Base-by-base conservation (phyloP, 1,140 invertebrate genomes). In the Saxidomus purpurata region DNA sequence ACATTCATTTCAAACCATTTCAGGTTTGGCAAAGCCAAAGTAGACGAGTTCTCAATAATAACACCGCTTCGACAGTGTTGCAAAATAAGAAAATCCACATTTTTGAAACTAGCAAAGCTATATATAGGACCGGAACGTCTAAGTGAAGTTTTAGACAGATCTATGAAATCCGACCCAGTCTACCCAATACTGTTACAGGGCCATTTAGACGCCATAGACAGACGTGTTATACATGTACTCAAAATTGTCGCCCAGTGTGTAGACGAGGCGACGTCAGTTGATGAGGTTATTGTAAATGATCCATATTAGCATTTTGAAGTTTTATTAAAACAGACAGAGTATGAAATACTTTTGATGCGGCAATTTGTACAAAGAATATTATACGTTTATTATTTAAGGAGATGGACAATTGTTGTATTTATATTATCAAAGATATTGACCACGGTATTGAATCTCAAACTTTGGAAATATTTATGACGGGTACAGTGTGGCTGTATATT, bases 81-180 rank as follows among this genome's bases (percentile, higher is more conserved):
- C 47, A 28, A 47, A 40, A 89, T 89, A 17, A 59, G 87, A 15
- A 59, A 69, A 59, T 81, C 77, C 25, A 89, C 87, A 4, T 55
- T 81, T 34, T 38, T 71, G 15, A 88, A 74, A n/a, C 34, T 81
- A 40, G 19, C 69, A 2, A 89, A 80, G 55, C 28, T 88, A 22
- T 89, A 89, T 40, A 69, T 52, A 31, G 87, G 87, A 1, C 87
- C 87, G 43, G 77, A 82, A 38, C 43, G 31, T 22, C 79, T 89
- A 6, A 82, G 87, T 31, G 63, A 81, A 59, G 40, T 71, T 4
- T 38, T 89, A 11, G 63, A 82, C 34, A 17, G 38, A 34, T 89
- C 87, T 15, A 40, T 82, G 25, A 49, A 67, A 80, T 36, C 9
- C 8, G 87, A 89, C 28, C 77, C 79, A 15, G 31, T 89, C 8